Evolutionary conservation across 2,113 vertebrate genomes (phyloP), one percentile per base, ranked within the genome.

Genomic region (Dendropsophus ebraccatus): DNA sequence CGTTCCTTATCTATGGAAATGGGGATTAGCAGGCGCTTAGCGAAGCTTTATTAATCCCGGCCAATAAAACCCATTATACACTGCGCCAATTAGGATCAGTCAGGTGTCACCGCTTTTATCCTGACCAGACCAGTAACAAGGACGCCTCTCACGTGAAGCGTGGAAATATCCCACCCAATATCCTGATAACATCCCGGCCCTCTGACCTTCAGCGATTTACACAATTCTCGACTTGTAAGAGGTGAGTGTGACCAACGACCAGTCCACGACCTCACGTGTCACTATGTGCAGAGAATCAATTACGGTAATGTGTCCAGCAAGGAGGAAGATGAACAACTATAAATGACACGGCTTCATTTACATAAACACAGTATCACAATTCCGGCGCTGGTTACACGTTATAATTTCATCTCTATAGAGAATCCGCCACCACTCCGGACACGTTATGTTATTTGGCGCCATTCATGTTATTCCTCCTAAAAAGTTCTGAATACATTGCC

Each of bases 21-120:
- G 32, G 12, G 54, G 52, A 60, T 58, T 79, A 41, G 30, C 21
- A 58, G n/a, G 11, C n/a, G 30, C 30, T 79, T 37, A 79, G 74
- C 23, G 37, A 41, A 25, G 77, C 52, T 41, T 41, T 45, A 80
- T 60, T 60, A 80, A 80, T n/a, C 77, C 32, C 14, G 6, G 77
- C 77, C 77, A 62, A 37, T 80, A 60, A 62, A 54, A 17, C 19
- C 49, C 30, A 77, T 28, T 77, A 77, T 32, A 54, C 49, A 32
- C 75, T 32, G 49, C 30, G 30, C 16, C 49, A 77, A 77, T 77
- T 77, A 77, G 50, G 28, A 50, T 77, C 75, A 77, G 73, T 30
- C 21, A 76, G 75, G 17, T 54, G 49, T 77, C 30, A 52, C 28
- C 54, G 75, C 23, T 30, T 76, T 50, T n/a, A 19, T 23, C 10